These are phyloP conservation scores for Spodoptera frugiperda DNA, from an alignment of 1,140 invertebrate genomes.

Conservation along the genomic window DNA sequence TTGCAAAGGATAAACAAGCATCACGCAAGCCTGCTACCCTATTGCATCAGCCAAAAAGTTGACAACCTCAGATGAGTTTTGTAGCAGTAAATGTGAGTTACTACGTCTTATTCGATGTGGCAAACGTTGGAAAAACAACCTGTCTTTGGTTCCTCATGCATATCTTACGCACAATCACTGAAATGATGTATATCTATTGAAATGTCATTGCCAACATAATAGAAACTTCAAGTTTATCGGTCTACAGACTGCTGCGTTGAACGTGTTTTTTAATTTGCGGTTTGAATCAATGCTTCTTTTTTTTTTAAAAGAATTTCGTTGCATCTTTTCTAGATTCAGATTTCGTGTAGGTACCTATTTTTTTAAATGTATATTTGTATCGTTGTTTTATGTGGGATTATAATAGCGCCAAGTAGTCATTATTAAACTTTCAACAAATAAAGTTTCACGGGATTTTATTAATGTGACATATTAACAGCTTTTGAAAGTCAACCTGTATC, in stretches of 20 bases:
- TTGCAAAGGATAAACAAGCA: slow-evolving; percentile 65
- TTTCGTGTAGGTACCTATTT: neutral
- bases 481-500: neutral
- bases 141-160: slow-evolving; percentile 3
- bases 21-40: slow-evolving; percentile 70
- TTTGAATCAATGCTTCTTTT: neutral
- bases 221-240: neutral
- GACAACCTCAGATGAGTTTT: slow-evolving; percentile 68
- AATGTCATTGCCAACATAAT: slow-evolving; percentile 26
- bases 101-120: slow-evolving; percentile 53
- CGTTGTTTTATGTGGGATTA: no score
- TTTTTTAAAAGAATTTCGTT: neutral
- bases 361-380: no score
- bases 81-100: slow-evolving; percentile 54
- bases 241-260: neutral
- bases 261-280: neutral
- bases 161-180: slow-evolving; percentile 23
- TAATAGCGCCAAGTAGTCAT: no score
- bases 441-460: no score
- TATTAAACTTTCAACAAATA: no score
- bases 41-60: slow-evolving; percentile 79
- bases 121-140: slow-evolving; percentile 19
- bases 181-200: slow-evolving; percentile 28
- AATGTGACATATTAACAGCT: no score
- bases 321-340: neutral